These are phyloP conservation scores for Chloroceryle inda DNA, from an alignment of 2,797 vertebrate species.

Conservation along the genomic window DNA sequence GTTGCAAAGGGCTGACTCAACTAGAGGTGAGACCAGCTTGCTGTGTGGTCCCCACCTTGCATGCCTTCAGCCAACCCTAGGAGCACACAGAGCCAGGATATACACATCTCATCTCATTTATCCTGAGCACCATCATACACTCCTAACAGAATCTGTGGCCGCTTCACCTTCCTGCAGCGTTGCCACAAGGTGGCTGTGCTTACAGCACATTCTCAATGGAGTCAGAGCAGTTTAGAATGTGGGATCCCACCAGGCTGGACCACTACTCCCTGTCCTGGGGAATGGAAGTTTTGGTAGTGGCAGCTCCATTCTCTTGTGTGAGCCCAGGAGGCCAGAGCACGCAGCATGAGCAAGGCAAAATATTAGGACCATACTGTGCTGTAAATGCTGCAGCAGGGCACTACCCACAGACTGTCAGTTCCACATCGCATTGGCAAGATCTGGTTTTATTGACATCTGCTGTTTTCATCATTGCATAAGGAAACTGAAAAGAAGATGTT, in stretches of 20 bases:
- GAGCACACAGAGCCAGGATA: background rate
- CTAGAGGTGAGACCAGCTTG: background rate
- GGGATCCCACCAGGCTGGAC: background rate
- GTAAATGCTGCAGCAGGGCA: background rate
- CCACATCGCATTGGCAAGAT: background rate
- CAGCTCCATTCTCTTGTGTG: background rate
- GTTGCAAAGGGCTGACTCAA: background rate
- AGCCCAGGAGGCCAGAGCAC: background rate
- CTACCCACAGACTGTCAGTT: background rate
- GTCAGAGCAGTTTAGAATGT: background rate
- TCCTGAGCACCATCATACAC: background rate
- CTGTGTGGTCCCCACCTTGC: background rate
- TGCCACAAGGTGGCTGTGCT: background rate
- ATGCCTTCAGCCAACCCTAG: background rate
- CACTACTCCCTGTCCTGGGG: too few species aligned
- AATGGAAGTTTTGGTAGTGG: rapidly evolving
- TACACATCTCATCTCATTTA: background rate
- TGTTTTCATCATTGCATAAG: background rate
- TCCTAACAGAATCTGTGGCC: background rate
- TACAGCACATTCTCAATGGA: background rate
- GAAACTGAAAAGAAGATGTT: background rate
- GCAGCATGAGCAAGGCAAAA: rapidly evolving
- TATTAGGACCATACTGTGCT: background rate
- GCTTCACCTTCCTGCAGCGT: background rate
- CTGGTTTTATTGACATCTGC: background rate